phyloP scores from a whole-genome alignment of 92 coral and sea anemone genomes.

The Heteractis magnifica region DNA sequence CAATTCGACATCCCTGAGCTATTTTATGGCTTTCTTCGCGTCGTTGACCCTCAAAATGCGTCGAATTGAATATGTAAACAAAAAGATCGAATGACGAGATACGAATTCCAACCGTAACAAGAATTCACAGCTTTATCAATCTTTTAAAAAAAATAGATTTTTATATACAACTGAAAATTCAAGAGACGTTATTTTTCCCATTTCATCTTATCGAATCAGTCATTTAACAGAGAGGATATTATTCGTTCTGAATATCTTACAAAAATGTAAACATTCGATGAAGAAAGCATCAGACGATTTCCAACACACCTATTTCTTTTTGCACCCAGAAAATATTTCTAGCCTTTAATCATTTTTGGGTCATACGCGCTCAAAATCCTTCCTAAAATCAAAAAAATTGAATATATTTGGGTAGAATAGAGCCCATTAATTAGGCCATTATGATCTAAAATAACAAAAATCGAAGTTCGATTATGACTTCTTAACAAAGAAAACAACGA shows the following conservation, averaged over 20 bases:
- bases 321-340: background rate
- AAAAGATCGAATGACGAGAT: slow-evolving; percentile 11
- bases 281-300: background rate
- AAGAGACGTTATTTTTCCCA: too few relatives aligned
- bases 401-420: background rate
- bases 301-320: background rate
- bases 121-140: background rate
- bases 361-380: background rate
- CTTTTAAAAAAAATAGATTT: too few relatives aligned
- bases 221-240: background rate
- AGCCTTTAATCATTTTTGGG: background rate
- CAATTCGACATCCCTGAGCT: background rate
- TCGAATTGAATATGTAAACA: background rate
- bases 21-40: background rate
- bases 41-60: background rate
- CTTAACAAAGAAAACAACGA: background rate
- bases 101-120: background rate
- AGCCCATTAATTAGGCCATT: background rate
- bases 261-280: background rate
- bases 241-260: background rate
- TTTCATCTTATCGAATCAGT: too few relatives aligned
- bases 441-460: background rate
- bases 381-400: background rate
- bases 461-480: background rate
- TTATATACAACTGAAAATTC: background rate